Percentiles rank a stretch among this genome's conserved stretches.
Conservation (phyloP, 2,888 invertebrate genomes). For the Phymatocera aterrima region DNA sequence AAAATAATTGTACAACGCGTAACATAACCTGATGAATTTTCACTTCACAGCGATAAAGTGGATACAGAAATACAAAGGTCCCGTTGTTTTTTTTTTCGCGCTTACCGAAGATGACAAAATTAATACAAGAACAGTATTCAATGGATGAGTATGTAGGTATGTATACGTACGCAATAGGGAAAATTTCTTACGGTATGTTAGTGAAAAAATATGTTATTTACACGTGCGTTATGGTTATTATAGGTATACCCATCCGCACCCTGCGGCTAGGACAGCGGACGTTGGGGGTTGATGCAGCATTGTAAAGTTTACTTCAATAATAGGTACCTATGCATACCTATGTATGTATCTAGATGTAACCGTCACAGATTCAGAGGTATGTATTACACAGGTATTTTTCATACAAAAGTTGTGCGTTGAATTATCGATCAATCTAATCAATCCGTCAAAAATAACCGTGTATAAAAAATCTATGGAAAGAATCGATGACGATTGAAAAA, state of each 20-base stretch:
- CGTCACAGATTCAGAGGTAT: too few species aligned
- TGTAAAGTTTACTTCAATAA: too few species aligned
- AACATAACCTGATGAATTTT: too few species aligned
- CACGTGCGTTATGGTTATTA: too few species aligned
- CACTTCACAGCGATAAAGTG: too few species aligned
- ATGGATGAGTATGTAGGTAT: background rate
- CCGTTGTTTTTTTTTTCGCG: too few species aligned
- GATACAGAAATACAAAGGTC: too few species aligned
- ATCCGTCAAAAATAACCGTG: conserved; percentile 56
- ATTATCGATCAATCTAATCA: conserved; percentile 67
- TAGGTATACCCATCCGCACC: conserved; percentile 5
- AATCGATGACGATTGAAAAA: conserved; percentile 59
- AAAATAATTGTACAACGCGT: too few species aligned
- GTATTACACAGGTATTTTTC: conserved; percentile 57
- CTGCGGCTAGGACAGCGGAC: too few species aligned
- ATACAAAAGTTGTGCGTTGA: conserved; percentile 69
- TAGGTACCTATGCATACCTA: background rate
- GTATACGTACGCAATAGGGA: background rate
- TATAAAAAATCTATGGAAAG: conserved; percentile 72
- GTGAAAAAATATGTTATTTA: conserved; percentile 74
- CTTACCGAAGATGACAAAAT: too few species aligned
- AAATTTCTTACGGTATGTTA: conserved; percentile 50
- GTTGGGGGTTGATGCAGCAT: too few species aligned
- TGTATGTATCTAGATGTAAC: conserved; percentile 54
- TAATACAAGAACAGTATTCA: too few species aligned